Conservation (phyloP, 2,888 invertebrate species). For the Drosophila mettleri region DNA sequence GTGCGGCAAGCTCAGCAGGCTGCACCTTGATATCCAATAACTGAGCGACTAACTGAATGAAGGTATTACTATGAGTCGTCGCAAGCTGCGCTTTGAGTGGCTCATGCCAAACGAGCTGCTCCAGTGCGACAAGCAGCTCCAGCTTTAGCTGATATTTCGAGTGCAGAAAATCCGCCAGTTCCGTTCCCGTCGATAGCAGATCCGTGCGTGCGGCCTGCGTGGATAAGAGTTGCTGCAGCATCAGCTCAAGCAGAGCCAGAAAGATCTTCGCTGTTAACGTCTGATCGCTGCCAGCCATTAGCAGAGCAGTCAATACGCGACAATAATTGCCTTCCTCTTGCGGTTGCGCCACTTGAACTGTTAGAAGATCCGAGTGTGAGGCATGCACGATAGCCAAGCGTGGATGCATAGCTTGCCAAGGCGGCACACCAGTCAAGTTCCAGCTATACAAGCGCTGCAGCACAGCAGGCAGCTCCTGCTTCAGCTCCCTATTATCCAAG, state of each 20-base stretch:
- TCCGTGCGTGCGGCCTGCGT: constrained; percentile 40
- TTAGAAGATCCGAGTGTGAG: constrained; percentile 28
- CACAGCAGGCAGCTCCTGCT: constrained; percentile 67
- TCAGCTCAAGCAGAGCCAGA: constrained; percentile 69
- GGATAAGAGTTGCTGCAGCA: constrained; percentile 45
- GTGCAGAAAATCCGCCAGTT: constrained; percentile 72
- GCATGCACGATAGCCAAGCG: constrained; percentile 62
- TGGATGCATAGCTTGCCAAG: constrained; percentile 66
- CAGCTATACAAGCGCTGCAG: constrained; percentile 63
- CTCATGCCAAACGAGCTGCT: constrained; percentile 79
- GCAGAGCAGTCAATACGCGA: constrained; percentile 61
- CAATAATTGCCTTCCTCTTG: constrained; percentile 51
- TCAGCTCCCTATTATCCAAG: constrained; percentile 74
- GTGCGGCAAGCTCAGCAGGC: constrained; percentile 53
- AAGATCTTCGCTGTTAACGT: constrained; percentile 81
- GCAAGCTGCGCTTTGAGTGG: constrained; percentile 80
- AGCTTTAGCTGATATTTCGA: constrained; percentile 74
- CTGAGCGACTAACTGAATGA: constrained; percentile 71
- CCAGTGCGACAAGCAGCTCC: constrained; percentile 79
- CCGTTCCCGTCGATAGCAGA: constrained; percentile 75
- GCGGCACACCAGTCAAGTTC: constrained; percentile 12
- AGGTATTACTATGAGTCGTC: constrained; percentile 69
- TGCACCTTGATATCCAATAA: constrained; percentile 49
- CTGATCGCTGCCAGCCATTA: constrained; percentile 72
- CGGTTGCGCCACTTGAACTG: constrained; percentile 61